Evolutionary conservation across 2,797 vertebrate species (phyloP).

Genomic region (Cryptoblepharus egeriae): DNA sequence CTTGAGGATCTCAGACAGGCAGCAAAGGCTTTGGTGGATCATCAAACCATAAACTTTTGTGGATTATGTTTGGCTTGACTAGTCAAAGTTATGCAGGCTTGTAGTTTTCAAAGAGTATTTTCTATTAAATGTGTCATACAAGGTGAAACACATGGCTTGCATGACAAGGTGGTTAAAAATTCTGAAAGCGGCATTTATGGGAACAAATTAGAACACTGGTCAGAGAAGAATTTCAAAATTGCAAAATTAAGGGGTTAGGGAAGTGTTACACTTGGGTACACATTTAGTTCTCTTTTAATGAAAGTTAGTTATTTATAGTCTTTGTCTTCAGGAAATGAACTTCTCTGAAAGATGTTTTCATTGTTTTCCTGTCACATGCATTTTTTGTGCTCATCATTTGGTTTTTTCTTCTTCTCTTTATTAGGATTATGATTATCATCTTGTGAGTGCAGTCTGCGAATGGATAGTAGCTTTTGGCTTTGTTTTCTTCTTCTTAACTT

Average conservation of each 20-base stretch:
- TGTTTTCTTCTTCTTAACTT: conserved; percentile 92
- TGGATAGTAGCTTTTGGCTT: conserved; percentile 94
- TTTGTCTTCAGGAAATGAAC: background rate
- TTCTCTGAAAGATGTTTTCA: too few relatives aligned
- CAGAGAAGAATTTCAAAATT: background rate
- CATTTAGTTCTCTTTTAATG: background rate
- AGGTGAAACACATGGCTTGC: background rate
- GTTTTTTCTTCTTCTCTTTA: conserved; percentile 38
- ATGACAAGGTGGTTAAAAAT: background rate
- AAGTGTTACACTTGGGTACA: background rate
- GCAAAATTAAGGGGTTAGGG: background rate
- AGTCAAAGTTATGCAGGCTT: background rate
- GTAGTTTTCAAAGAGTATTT: background rate
- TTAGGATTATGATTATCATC: conserved; percentile 84
- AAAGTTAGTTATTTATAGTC: background rate
- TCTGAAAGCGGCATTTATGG: background rate
- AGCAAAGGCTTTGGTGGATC: background rate
- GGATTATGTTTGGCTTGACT: background rate
- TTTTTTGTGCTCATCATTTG: background rate
- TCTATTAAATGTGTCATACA: background rate
- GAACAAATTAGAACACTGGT: background rate
- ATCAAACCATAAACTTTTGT: too few relatives aligned
- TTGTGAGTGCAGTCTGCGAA: conserved; percentile 86
- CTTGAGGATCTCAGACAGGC: background rate
- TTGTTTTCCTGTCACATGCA: background rate